Evolutionary conservation across 2,113 vertebrate genomes (phyloP), one percentile per base, ranked within the genome.

Genomic region (Connochaetes taurinus): DNA sequence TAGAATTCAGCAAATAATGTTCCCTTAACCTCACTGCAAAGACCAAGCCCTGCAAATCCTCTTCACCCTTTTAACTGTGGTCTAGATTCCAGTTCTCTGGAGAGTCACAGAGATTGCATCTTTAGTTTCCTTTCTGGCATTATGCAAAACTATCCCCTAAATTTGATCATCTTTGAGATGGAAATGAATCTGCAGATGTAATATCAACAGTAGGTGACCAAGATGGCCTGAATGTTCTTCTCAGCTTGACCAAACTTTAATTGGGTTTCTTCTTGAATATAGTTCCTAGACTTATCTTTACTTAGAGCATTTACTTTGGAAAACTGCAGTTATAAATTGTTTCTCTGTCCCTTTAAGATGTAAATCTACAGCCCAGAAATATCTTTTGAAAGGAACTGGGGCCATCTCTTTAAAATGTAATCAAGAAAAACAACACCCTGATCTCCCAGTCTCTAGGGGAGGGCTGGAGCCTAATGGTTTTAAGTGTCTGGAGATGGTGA

Each of bases 11-110:
- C 57, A 95, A 96, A 95, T 55, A 83, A 92, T 90, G 17, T 85
- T 95, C 80, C 29, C 33, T 98, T 96, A 97, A 86, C 87, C 80
- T 97, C 43, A 45, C 36, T 91, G 23, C 47, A 92, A 92, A 96
- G 87, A 90, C 27, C 15, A 29, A 74, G 78, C 29, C 67, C 84
- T 74, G 43, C 9, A 90, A 80, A 98, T 91, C 17, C 16, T 55
- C 40, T 27, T 7, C 58, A 62, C 53, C 29, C 81, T 62, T 84
- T 43, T 88, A 60, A 47, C 23, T 52, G 8, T 74, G 25, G 3
- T 57, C 47, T 94, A 40, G 33, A 92, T 60, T 57, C 19, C 13
- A 80, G 21, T 17, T 4, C 6, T 89, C 60, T 52, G 3, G 87
- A 90, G 78, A 96, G 86, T 21, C 27, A 82, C 40, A 80, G 43